These are phyloP conservation scores for Cassiopea andromeda DNA, from an alignment of 30 jellyfish, hydroid and myxozoan species.

Conservation along the genomic window DNA sequence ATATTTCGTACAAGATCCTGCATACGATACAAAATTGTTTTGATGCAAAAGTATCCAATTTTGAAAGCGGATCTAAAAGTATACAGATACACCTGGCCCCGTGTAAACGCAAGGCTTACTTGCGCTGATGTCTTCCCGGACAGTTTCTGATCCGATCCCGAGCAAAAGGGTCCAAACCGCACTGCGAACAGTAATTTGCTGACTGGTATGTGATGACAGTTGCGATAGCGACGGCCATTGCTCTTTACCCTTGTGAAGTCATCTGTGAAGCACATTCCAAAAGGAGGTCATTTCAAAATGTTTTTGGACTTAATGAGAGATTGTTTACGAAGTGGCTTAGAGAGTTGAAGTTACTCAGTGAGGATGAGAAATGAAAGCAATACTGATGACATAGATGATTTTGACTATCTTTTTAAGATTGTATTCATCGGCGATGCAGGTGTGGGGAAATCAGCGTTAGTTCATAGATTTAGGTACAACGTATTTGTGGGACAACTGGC, in stretches of 20 bases:
- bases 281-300: conserved; percentile 11
- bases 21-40: too few species aligned
- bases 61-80: too few species aligned
- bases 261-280: neutral
- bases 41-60: too few species aligned
- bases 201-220: too few species aligned
- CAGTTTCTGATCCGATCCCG: too few species aligned
- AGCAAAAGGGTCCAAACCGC: too few species aligned
- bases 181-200: too few species aligned
- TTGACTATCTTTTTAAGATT: conserved; percentile 89
- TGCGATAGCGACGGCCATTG: neutral
- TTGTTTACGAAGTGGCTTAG: neutral
- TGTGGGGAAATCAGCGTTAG: conserved; percentile 95
- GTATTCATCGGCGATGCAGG: conserved; percentile 98
- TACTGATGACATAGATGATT: conserved; percentile 64
- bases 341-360: too few species aligned
- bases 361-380: conserved; percentile 30
- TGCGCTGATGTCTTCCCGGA: too few species aligned
- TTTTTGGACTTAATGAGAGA: neutral
- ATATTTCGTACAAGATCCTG: too few species aligned
- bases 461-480: conserved; percentile 91
- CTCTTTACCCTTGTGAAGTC: neutral
- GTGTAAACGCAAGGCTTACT: too few species aligned
- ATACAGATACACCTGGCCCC: too few species aligned
- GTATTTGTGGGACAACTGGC: conserved; percentile 91